Conservation (phyloP, 2,888 invertebrate species). For the Euspilapteryx auroguttella region DNA sequence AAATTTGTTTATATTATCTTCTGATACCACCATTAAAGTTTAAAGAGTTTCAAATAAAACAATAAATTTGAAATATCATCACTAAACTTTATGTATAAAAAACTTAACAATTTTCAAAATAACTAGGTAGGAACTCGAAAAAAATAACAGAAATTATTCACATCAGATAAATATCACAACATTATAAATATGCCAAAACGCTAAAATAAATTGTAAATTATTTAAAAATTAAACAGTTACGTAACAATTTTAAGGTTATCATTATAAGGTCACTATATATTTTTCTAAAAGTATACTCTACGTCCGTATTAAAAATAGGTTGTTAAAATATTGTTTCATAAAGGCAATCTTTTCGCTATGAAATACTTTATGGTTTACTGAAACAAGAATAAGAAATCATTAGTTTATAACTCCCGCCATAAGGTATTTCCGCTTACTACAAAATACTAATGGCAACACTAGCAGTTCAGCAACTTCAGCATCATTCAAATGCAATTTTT, state of each 20-base stretch:
- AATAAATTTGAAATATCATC: too few species aligned
- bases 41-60: too few species aligned
- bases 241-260: constrained; percentile 35
- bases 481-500: too few species aligned
- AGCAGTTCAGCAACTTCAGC: too few species aligned
- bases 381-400: constrained; percentile 12
- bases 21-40: background rate
- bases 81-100: too few species aligned
- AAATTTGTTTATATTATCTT: constrained; percentile 7
- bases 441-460: too few species aligned
- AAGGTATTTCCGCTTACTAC: too few species aligned
- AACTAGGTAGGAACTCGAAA: constrained; percentile 21
- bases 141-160: constrained; percentile 47
- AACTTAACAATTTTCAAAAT: constrained; percentile 44
- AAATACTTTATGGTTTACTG: constrained; percentile 18
- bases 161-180: constrained; percentile 43
- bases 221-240: constrained; percentile 46
- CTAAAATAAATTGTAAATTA: constrained; percentile 48
- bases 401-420: too few species aligned
- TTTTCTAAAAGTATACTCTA: constrained; percentile 22
- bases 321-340: too few species aligned
- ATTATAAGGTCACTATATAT: constrained; percentile 32
- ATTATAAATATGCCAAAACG: constrained; percentile 49
- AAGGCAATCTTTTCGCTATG: too few species aligned
- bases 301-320: too few species aligned